phyloP scores from a whole-genome alignment of 2,888 invertebrate genomes.

The Agrochola lychnidis region DNA sequence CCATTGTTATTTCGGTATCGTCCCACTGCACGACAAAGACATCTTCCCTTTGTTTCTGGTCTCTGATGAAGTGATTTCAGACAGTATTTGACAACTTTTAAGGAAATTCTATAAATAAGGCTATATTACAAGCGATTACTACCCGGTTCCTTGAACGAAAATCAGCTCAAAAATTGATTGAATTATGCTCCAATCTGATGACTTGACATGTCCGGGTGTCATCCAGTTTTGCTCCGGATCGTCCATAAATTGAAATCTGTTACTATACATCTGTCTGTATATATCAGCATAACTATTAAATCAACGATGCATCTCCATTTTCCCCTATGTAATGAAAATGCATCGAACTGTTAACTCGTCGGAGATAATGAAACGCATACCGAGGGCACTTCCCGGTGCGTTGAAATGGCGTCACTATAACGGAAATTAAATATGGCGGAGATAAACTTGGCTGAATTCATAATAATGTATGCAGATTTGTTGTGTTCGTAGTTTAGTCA shows the following conservation, averaged over 20 bases:
- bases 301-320: slow-evolving; percentile 5
- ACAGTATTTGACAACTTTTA: not conserved
- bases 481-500: slow-evolving; percentile 15
- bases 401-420: slow-evolving; percentile 31
- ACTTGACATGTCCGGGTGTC: not conserved
- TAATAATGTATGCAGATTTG: slow-evolving; percentile 34
- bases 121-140: too few relatives aligned
- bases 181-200: not conserved
- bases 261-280: not conserved
- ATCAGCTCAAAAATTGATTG: not conserved
- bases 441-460: slow-evolving; percentile 24
- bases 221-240: not conserved
- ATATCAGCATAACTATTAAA: slow-evolving; percentile 12
- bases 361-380: slow-evolving; percentile 42
- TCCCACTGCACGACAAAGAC: too few relatives aligned
- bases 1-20: not conserved
- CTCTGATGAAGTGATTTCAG: not conserved
- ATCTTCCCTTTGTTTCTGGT: not conserved
- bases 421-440: slow-evolving; percentile 52
- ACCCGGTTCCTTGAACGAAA: not conserved
- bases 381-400: slow-evolving; percentile 22
- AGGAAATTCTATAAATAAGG: not conserved
- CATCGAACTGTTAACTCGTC: slow-evolving; percentile 22
- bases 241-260: not conserved
- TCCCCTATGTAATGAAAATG: slow-evolving; percentile 34